A percentile compares a stretch with the other conserved stretches of the same genome.
These are phyloP conservation scores for Hypsibius dujardini DNA, from an alignment of 1,140 invertebrate species.

Conservation along the genomic window DNA sequence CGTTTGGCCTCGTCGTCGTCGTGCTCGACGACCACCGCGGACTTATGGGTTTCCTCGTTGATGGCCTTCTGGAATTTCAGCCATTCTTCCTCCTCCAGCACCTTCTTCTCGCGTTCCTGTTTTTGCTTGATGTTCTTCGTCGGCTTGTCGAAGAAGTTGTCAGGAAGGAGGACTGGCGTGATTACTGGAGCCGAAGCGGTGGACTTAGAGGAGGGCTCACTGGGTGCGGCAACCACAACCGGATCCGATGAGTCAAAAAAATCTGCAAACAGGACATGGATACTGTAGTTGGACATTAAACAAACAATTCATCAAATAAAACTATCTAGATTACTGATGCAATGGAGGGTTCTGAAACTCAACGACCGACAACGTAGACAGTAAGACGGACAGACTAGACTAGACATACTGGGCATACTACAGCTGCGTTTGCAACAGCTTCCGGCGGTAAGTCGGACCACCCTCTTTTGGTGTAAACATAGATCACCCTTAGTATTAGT, in stretches of 20 bases:
- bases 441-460: too few relatives aligned
- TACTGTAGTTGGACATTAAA: background rate
- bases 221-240: background rate
- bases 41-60: constrained; percentile 11
- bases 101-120: constrained; percentile 12
- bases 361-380: background rate
- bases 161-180: background rate
- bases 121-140: constrained; percentile 13
- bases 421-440: too few relatives aligned
- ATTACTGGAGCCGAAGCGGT: background rate
- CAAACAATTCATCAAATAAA: background rate
- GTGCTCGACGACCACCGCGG: constrained; percentile 1
- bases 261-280: background rate
- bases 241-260: background rate
- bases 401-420: too few relatives aligned
- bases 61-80: constrained; percentile 14
- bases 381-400: background rate
- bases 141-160: constrained; percentile 13
- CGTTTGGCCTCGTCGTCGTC: background rate
- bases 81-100: constrained; percentile 3
- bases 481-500: too few relatives aligned
- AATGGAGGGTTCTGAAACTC: background rate
- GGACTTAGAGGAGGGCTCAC: background rate
- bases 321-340: background rate
- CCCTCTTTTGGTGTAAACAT: too few relatives aligned